Conservation (phyloP, 1,140 invertebrate genomes). For the Drosophila melanogaster region DNA sequence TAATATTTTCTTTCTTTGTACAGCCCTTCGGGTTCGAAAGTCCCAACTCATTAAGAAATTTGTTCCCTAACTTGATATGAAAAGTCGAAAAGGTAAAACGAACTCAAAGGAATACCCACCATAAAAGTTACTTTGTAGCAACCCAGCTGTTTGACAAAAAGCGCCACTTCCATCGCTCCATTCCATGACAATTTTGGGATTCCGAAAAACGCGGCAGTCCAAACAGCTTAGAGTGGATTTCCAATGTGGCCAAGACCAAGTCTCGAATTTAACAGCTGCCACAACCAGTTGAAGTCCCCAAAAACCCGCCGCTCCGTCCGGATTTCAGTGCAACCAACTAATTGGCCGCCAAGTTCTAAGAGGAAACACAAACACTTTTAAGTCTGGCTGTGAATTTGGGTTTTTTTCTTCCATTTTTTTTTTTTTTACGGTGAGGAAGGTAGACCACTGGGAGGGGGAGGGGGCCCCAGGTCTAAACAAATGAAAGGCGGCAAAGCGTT, state of each 20-base stretch:
- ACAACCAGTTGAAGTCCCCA: constrained; percentile 27
- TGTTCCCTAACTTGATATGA: too few species aligned
- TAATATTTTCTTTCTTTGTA: too few species aligned
- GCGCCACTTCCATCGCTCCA: not conserved
- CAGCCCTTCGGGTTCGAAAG: too few species aligned
- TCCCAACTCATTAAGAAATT: too few species aligned
- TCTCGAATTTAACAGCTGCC: constrained; percentile 31
- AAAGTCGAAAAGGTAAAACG: too few species aligned
- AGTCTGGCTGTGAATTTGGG: constrained; percentile 28
- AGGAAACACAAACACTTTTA: constrained; percentile 45
- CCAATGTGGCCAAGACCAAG: constrained; percentile 35
- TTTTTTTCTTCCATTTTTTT: constrained; percentile 13
- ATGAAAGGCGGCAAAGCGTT: constrained; percentile 77
- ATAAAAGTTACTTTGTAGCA: not conserved
- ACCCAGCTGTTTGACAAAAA: not conserved
- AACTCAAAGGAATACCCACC: too few species aligned
- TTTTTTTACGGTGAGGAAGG: not conserved
- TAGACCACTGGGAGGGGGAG: constrained; percentile 17
- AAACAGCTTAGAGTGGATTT: constrained; percentile 55
- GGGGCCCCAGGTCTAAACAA: constrained; percentile 55
- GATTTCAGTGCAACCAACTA: constrained; percentile 34
- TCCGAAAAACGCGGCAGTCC: constrained; percentile 15
- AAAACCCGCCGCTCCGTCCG: too few species aligned
- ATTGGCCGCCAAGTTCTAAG: constrained; percentile 54
- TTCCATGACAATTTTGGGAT: constrained; percentile 35